Evolutionary conservation across 1,140 invertebrate genomes (phyloP).

Genomic region (Lepidotrigona ventralis): DNA sequence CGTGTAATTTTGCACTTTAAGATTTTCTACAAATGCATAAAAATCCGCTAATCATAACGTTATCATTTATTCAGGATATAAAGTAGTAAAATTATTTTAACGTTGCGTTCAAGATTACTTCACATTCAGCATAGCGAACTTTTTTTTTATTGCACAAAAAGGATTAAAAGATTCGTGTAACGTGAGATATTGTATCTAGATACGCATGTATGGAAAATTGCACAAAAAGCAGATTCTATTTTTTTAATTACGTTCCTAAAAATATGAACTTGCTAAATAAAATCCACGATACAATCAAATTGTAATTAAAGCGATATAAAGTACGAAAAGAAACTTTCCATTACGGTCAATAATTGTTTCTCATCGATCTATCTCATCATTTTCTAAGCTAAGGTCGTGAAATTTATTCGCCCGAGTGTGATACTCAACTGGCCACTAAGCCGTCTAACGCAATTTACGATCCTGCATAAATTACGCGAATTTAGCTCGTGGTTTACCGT

Average conservation of each 20-base stretch:
- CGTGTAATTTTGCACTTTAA: too few relatives aligned
- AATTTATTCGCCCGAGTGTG: background rate
- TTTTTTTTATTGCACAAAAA: too few relatives aligned
- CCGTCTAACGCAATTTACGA: constrained; percentile 9
- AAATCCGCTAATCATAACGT: background rate
- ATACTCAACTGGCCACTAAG: background rate
- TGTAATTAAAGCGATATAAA: too few relatives aligned
- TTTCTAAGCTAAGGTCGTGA: background rate
- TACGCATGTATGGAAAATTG: too few relatives aligned
- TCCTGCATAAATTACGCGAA: background rate
- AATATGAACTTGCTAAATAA: too few relatives aligned
- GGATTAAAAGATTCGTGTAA: background rate
- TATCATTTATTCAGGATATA: background rate
- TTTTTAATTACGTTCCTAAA: too few relatives aligned
- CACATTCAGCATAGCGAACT: background rate
- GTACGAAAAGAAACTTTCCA: background rate
- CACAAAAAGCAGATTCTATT: too few relatives aligned
- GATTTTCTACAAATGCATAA: too few relatives aligned
- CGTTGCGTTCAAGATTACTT: background rate
- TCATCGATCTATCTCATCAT: background rate
- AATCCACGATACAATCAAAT: too few relatives aligned
- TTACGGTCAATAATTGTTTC: background rate
- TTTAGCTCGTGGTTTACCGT: background rate
- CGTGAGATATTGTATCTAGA: background rate
- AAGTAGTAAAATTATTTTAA: background rate